Evolutionary conservation across 2,113 vertebrate genomes (phyloP).

Genomic region (Hydrochoerus hydrochaeris): DNA sequence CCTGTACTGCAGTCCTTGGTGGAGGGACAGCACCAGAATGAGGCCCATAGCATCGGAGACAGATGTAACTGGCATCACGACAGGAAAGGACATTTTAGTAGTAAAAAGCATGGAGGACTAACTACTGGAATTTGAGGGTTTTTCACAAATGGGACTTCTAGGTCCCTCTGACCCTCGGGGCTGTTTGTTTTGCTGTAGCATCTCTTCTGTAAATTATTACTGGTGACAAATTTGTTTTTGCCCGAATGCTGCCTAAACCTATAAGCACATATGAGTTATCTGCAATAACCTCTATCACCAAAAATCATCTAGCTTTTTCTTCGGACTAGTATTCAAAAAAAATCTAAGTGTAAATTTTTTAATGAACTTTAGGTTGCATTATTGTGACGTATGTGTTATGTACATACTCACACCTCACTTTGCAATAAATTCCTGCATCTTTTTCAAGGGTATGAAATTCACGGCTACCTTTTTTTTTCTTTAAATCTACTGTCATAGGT

Average conservation of each 20-base stretch:
- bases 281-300: neutral
- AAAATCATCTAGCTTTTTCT: neutral
- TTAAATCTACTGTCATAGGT: neutral
- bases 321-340: neutral
- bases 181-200: neutral
- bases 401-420: neutral
- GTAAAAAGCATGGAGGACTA: too few species aligned
- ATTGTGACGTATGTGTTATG: neutral
- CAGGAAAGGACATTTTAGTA: neutral
- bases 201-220: neutral
- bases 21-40: neutral
- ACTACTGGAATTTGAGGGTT: neutral
- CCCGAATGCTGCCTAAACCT: neutral
- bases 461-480: neutral
- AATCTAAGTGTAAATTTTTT: neutral
- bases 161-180: neutral
- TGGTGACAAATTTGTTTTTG: neutral
- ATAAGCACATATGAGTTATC: rapidly evolving
- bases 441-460: slow-evolving; percentile 28
- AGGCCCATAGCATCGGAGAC: neutral
- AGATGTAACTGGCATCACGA: neutral
- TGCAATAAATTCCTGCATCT: neutral
- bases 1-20: neutral
- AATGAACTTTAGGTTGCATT: neutral
- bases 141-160: neutral